Conservation (phyloP, 1,140 invertebrate genomes). For the Neotoxoptera formosana region DNA sequence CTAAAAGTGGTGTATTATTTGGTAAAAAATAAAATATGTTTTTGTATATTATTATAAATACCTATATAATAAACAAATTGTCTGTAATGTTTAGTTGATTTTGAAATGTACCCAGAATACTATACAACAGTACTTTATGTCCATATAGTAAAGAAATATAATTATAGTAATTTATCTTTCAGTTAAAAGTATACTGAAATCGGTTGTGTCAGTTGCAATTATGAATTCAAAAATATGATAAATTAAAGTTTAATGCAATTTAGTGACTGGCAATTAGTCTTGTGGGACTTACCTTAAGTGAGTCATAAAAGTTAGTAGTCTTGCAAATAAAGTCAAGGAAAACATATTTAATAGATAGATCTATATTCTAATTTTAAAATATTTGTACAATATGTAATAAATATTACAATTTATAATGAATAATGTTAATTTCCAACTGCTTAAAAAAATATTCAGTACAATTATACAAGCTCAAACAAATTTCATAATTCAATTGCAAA, state of each 20-base stretch:
- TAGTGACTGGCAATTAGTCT: no score
- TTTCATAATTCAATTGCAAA: no score
- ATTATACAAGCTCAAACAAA: no score
- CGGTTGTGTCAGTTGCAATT: background rate
- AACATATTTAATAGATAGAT: no score
- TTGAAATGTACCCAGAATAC: background rate
- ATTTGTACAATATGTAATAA: no score
- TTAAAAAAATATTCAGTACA: no score
- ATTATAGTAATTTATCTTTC: background rate
- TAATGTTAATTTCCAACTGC: no score
- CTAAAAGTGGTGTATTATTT: constrained; percentile 33
- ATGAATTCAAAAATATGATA: background rate
- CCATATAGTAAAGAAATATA: background rate
- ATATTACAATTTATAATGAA: no score
- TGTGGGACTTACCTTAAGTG: background rate
- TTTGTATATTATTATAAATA: constrained; percentile 56
- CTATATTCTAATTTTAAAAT: no score
- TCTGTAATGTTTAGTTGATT: background rate
- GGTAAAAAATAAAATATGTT: constrained; percentile 44
- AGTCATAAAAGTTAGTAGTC: background rate
- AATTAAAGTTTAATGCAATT: background rate
- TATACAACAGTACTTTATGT: background rate
- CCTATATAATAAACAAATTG: constrained; percentile 50
- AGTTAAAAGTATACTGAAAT: background rate
- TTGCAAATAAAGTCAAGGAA: no score